Conservation (phyloP, 1,140 invertebrate species). For the Heterodera carotae region DNA sequence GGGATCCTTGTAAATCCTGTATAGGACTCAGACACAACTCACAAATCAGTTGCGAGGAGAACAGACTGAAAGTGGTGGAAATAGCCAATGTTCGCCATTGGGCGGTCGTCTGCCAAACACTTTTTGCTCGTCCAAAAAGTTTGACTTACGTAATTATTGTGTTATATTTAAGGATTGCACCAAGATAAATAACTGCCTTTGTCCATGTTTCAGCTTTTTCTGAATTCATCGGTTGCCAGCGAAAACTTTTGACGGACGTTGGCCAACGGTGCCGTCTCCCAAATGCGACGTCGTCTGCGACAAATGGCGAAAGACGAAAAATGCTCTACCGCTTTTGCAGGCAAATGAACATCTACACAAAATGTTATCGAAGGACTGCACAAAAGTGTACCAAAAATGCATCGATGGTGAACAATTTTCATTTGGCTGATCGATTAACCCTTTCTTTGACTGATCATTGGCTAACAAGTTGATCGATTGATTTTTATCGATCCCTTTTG, state of each 20-base stretch:
- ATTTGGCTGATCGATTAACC: no score
- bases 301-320: neutral
- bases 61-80: constrained; percentile 21
- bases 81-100: constrained; percentile 26
- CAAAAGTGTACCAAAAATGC: constrained; percentile 25
- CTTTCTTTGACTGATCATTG: no score
- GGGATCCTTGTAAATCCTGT: no score
- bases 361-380: constrained; percentile 14
- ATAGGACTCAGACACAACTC: no score
- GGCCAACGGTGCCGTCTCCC: constrained; percentile 14
- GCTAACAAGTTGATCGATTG: neutral
- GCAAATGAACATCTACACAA: constrained; percentile 21
- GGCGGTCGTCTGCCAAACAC: constrained; percentile 12
- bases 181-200: no score
- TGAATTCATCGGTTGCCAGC: constrained; percentile 25
- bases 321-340: neutral
- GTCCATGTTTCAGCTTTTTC: constrained; percentile 14
- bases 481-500: neutral
- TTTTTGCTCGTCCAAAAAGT: constrained; percentile 10
- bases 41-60: constrained; percentile 23
- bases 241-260: constrained; percentile 17
- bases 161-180: no score
- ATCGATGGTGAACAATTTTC: neutral
- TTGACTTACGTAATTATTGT: neutral
- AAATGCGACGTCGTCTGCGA: constrained; percentile 10